Base-by-base conservation (phyloP, 2,888 invertebrate species). In the Bedellia somnulentella region DNA sequence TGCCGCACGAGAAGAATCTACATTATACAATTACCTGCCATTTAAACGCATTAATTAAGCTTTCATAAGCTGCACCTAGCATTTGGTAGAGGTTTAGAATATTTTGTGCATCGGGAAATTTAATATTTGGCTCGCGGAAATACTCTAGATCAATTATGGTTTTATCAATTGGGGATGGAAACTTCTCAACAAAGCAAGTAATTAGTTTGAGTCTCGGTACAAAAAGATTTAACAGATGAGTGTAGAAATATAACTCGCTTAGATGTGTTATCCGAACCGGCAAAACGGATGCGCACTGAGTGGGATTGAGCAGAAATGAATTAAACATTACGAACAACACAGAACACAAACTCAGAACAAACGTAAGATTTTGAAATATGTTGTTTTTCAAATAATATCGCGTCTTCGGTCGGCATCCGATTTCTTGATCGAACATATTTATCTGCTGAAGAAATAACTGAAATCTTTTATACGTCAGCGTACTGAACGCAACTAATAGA, bases 51-150 rank as follows among this genome's bases (percentile, higher is more conserved):
- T 58, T 54, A 18, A 54, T 51, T 31, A 67, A 43, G 34, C 35
- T 50, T 27, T 57, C 51, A 21, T 56, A 56, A n/a, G 56, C 41
- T 32, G 49, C 53, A 6, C 57, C 54, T 11, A 57, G 39, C 14
- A 48, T 49, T 15, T 61, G 49, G 35, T 63, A 64, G 5, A 59
- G 44, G 26, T 59, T 49, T 53, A 62, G 60, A 29, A 59, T 32
- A 26, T 49, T 54, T 6, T 45, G 50, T 52, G 61, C 57, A 1
- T 24, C 16, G 13, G 10, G n/a, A 11, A 12, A 11, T 4, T 17
- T 12, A n/a, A n/a, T n/a, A n/a, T n/a, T n/a, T n/a, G n/a, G n/a
- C n/a, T n/a, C n/a, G n/a, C n/a, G n/a, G n/a, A n/a, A n/a, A n/a
- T n/a, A n/a, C n/a, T n/a, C n/a, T n/a, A n/a, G n/a, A n/a, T 12